Evolutionary conservation across 2,113 vertebrate species (phyloP), one percentile per base, ranked within the genome.

Genomic region (Indicator indicator): DNA sequence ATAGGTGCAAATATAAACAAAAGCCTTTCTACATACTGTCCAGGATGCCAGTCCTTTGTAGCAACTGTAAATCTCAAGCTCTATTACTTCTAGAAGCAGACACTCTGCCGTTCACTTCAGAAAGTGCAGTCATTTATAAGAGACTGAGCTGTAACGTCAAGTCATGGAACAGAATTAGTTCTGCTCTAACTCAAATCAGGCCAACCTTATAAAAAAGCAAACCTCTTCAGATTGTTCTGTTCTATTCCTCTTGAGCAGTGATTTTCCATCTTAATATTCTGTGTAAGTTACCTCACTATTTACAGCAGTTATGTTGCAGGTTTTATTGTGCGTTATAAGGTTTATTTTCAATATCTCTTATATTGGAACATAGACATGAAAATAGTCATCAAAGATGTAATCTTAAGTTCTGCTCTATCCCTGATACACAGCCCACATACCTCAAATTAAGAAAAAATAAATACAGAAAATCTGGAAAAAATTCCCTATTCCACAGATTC

Each of bases 311-410:
- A 60, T 55, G 4, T 36, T 17, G 17, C 40, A 84, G 8, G 16
- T 56, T 77, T 77, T 56, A 46, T 77, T 52, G 30, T 23, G 9
- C 9, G 20, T 77, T 64, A 52, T 69, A 5, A 20, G 11, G 9
- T 26, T 90, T 85, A 18, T 70, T 70, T 38, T 20, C 5, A 77
- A 19, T 60, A 65, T 10, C 6, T 44, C 18, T 85, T 78, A 32
- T 46, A 48, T 8, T 73, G 33, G 16, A 62, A 74, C 11, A 36
- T 5, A 46, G 11, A 30, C 11, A 46, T 40, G 14, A 84, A 82
- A 58, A 46, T 4, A 56, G 5, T 32, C 21, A 62, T 70, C 28
- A 52, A n/a, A 62, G 16, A n/a, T 0, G 0, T 32, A 8, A 58
- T 73, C 73, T 46, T 65, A 62, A 88, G 33, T 52, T 42, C 36